Conservation (phyloP, 1,140 invertebrate genomes). For the Cardiocondyla obscurior region DNA sequence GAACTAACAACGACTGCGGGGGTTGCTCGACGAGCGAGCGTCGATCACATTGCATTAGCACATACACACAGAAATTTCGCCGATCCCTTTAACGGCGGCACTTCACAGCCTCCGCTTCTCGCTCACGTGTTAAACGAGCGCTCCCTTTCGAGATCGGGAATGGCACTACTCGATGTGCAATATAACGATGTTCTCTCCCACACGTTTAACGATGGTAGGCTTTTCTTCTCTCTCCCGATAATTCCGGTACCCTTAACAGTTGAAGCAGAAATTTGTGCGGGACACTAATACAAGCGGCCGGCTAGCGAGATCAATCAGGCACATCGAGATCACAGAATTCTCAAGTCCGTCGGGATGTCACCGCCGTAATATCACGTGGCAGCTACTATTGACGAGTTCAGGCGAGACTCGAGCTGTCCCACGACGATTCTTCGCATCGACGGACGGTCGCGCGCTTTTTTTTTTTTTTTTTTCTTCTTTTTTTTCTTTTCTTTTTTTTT, state of each 20-base stretch:
- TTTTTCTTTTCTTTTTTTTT: too few relatives aligned
- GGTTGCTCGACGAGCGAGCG: constrained; percentile 32
- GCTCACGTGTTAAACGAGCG: neutral
- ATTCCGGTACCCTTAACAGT: neutral
- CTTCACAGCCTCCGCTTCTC: constrained; percentile 15
- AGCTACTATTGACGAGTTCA: neutral
- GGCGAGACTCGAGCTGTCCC: neutral
- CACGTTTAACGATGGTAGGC: neutral
- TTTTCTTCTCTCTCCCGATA: neutral
- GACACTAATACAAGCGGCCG: constrained; percentile 11
- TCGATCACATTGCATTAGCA: constrained; percentile 21
- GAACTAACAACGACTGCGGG: constrained; percentile 54
- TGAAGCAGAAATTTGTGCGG: constrained; percentile 14
- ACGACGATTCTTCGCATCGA: neutral
- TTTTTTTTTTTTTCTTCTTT: too few relatives aligned
- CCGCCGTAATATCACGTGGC: constrained; percentile 40
- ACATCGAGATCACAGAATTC: constrained; percentile 71
- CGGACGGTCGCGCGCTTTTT: constrained; percentile 12
- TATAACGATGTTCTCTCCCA: neutral
- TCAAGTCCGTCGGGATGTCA: constrained; percentile 60
- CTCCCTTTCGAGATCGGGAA: constrained; percentile 28
- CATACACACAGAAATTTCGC: constrained; percentile 10
- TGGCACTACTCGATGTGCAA: constrained; percentile 26
- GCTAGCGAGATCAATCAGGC: constrained; percentile 62
- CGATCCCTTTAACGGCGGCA: constrained; percentile 21